Evolutionary conservation across 2,888 invertebrate species (phyloP).

Genomic region (Cheilosia grossa): DNA sequence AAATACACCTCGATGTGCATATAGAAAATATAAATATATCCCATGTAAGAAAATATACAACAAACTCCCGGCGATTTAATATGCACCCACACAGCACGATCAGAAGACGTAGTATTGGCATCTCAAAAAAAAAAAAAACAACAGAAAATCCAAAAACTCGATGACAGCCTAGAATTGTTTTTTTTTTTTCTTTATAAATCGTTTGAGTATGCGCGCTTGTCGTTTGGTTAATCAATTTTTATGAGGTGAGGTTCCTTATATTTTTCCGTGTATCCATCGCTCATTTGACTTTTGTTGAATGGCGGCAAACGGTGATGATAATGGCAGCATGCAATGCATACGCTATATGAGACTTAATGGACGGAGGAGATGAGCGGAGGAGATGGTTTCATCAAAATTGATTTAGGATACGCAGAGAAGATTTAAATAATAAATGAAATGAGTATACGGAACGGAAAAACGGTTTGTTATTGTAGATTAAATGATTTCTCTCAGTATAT

Average conservation of each 20-base stretch:
- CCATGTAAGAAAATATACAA: conserved; percentile 41
- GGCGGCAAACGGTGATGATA: conserved; percentile 41
- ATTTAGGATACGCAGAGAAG: conserved; percentile 67
- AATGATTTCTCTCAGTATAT: conserved; percentile 16
- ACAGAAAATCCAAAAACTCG: conserved; percentile 26
- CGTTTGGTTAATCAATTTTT: conserved; percentile 75
- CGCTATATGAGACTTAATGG: conserved; percentile 20
- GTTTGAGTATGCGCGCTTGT: conserved; percentile 71
- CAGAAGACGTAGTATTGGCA: conserved; percentile 47
- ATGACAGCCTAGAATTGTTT: conserved; percentile 62
- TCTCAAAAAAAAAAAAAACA: conserved; percentile 36
- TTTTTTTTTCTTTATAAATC: conserved; percentile 36
- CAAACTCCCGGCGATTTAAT: conserved; percentile 66
- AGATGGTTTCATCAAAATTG: conserved; percentile 55
- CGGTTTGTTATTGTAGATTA: conserved; percentile 45
- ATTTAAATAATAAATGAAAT: conserved; percentile 66
- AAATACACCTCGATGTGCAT: conserved; percentile 61
- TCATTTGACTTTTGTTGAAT: conserved; percentile 66
- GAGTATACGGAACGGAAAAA: conserved; percentile 31
- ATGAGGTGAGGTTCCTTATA: conserved; percentile 74
- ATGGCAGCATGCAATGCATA: conserved; percentile 34
- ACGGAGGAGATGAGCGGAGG: conserved; percentile 33
- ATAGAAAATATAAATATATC: conserved; percentile 66
- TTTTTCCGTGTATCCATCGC: conserved; percentile 71
- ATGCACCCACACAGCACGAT: conserved; percentile 70